These are phyloP conservation scores for Phrynocephalus guinanensis DNA, from an alignment of 2,797 vertebrate genomes.

Conservation along the genomic window DNA sequence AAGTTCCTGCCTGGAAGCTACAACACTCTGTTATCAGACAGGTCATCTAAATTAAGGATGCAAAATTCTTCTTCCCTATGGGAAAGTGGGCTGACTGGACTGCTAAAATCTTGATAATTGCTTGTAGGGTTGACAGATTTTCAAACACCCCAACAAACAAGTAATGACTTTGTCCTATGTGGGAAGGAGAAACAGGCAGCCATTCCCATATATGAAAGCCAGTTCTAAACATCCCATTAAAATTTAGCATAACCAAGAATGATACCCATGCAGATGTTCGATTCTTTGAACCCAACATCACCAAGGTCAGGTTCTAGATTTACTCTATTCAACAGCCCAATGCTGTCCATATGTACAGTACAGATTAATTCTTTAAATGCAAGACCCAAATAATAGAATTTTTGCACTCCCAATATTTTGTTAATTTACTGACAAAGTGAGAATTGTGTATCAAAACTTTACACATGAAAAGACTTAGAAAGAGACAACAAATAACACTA, in stretches of 20 bases:
- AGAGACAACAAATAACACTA: no score
- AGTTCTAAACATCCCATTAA: neutral
- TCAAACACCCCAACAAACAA: neutral
- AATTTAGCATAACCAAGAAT: neutral
- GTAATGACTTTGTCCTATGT: neutral
- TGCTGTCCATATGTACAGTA: neutral
- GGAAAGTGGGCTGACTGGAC: neutral
- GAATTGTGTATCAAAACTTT: no score
- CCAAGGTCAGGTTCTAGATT: neutral
- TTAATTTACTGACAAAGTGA: no score
- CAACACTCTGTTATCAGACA: slow-evolving; percentile 4
- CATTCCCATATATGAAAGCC: neutral
- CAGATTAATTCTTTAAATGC: neutral
- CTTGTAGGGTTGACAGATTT: slow-evolving; percentile 1
- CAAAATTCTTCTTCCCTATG: slow-evolving; percentile 20
- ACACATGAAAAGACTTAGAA: no score
- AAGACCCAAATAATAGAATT: no score
- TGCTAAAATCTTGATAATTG: neutral
- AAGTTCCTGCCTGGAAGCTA: slow-evolving; percentile 21
- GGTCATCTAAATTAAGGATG: slow-evolving; percentile 11
- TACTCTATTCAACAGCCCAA: neutral
- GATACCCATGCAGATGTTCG: neutral
- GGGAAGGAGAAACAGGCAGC: neutral
- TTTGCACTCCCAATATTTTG: no score
- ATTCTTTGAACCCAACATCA: neutral